phyloP scores from a whole-genome alignment of 2,888 invertebrate genomes.

The Trilocha varians region DNA sequence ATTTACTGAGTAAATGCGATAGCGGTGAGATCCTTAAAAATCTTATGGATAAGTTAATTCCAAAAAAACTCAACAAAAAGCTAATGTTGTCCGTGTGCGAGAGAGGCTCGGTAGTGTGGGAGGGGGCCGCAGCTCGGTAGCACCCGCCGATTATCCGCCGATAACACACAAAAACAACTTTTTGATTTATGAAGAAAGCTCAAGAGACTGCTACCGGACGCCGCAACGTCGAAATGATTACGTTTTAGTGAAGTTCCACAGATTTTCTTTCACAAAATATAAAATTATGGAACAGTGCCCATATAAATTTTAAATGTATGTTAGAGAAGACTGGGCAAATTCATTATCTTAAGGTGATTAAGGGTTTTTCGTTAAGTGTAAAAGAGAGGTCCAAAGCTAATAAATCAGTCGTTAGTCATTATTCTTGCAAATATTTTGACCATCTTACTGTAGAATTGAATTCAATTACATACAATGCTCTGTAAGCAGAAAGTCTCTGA shows the following conservation, averaged over 20 bases:
- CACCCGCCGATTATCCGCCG: constrained; percentile 64
- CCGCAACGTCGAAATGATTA: constrained; percentile 32
- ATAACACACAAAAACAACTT: constrained; percentile 68
- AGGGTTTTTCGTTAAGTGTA: too few species aligned
- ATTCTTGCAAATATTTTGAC: too few species aligned
- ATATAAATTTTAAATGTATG: too few species aligned
- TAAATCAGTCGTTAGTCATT: too few species aligned
- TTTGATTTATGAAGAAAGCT: constrained; percentile 71
- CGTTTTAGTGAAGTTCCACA: constrained; percentile 33
- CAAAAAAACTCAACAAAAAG: constrained; percentile 50
- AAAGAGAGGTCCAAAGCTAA: too few species aligned
- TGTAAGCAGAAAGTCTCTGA: too few species aligned
- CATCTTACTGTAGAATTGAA: too few species aligned
- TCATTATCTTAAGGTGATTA: too few species aligned
- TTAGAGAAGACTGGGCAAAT: too few species aligned
- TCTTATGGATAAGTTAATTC: constrained; percentile 48
- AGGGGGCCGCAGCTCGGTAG: constrained; percentile 43
- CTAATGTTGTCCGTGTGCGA: constrained; percentile 41
- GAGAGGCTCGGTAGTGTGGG: constrained; percentile 20
- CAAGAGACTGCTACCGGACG: constrained; percentile 62
- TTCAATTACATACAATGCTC: too few species aligned
- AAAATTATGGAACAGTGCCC: too few species aligned
- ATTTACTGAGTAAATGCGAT: constrained; percentile 35
- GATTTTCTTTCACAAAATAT: neutral
- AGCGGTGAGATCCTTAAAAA: constrained; percentile 26